A percentile compares a stretch with the other conserved stretches of the same genome.
Conservation (phyloP, 2,797 vertebrate species). For the Aphelocoma californica region DNA sequence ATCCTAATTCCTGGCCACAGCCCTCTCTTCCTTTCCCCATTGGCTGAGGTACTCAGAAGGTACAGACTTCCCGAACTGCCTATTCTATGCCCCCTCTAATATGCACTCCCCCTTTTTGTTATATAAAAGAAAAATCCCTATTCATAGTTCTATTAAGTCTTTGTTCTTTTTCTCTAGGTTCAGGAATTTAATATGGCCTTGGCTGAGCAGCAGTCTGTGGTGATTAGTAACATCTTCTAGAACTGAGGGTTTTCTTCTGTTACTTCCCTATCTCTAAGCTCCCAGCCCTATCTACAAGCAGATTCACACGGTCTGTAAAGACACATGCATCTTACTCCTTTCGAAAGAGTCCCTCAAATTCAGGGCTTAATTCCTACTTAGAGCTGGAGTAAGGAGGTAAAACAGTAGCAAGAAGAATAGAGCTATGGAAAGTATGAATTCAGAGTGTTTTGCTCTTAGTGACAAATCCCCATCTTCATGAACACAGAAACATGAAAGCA, state of each 20-base stretch:
- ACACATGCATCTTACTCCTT: not conserved
- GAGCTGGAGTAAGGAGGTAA: not conserved
- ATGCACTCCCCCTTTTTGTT: not conserved
- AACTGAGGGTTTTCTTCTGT: not conserved
- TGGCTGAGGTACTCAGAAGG: not conserved
- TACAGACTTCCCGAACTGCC: not conserved
- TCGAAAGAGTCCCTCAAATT: not conserved
- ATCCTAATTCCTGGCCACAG: fast-evolving
- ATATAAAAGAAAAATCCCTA: not conserved
- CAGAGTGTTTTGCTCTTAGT: not conserved
- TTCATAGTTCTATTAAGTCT: not conserved
- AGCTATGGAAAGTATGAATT: not conserved
- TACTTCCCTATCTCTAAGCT: not conserved
- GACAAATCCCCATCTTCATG: not conserved
- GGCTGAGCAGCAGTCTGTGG: not conserved
- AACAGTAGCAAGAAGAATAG: not conserved
- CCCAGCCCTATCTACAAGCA: not conserved
- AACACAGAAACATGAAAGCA: not conserved
- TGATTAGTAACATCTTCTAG: not conserved
- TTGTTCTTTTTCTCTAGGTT: not conserved
- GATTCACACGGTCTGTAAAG: not conserved
- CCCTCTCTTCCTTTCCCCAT: not conserved
- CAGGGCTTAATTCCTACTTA: not conserved
- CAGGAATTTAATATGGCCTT: not conserved
- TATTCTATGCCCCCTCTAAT: not conserved